Conservation (phyloP, 2,797 vertebrate species). For the Pelochelys cantorii region DNA sequence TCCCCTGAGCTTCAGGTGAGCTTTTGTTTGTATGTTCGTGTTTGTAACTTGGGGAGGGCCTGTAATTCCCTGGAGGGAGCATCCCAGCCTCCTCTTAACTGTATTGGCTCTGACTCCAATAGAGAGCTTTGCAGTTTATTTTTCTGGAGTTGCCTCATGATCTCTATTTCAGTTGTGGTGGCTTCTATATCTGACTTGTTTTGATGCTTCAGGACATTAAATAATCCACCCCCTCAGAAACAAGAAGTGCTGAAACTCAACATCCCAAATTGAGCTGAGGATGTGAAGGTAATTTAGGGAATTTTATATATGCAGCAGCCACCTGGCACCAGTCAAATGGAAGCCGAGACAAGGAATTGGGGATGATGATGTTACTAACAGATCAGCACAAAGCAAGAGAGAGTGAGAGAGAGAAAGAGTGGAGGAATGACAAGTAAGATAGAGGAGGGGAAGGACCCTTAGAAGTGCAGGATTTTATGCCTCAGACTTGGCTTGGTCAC, state of each 20-base stretch:
- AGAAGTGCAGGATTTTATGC: neutral
- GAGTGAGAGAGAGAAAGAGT: fast-evolving
- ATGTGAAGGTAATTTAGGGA: neutral
- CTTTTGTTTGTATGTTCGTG: too few relatives aligned
- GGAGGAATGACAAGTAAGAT: neutral
- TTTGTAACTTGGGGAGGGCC: too few relatives aligned
- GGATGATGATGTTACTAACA: neutral
- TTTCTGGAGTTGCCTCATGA: neutral
- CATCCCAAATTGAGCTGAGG: neutral
- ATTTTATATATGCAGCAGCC: neutral
- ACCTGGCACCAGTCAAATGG: neutral
- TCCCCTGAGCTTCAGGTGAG: too few relatives aligned
- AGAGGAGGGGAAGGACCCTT: neutral
- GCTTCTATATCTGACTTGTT: neutral
- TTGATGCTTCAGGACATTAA: neutral
- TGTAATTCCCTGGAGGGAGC: neutral
- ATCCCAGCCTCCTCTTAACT: neutral
- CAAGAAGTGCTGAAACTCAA: neutral
- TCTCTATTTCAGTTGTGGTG: neutral
- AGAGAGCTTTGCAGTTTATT: neutral
- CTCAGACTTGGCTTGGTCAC: neutral
- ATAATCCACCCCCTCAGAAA: neutral
- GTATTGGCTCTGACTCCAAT: neutral
- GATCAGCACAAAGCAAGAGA: neutral
- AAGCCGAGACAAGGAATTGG: neutral